Evolutionary conservation across 2,888 invertebrate genomes (phyloP), one percentile per base, ranked within the genome.

Genomic region (Cantharis lateralis): DNA sequence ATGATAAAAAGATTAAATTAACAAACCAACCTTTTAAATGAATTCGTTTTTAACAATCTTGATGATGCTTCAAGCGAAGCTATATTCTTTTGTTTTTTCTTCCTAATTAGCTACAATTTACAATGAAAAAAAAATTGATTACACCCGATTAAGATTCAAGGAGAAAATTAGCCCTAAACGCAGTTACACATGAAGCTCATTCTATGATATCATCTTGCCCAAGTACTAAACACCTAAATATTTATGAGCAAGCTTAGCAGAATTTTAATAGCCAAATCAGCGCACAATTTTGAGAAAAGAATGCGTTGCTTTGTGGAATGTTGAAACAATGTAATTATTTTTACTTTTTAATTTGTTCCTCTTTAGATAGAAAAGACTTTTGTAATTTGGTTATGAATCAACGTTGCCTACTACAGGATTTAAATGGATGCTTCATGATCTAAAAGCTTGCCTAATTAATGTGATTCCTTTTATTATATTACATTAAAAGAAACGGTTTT

Each of bases 361-460:
- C n/a, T 24, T 66, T 24, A n/a, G n/a, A 13, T 20, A 66, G 18
- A 77, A 77, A 68, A 64, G 71, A 70, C 68, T 62, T 72, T 75
- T 69, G 20, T 74, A 77, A 77, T 66, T 68, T 71, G 66, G 73
- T 77, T 77, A 77, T 75, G 62, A 71, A 71, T 74, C 64, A 77
- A 75, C 75, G 75, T 78, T 75, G 73, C 72, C 70, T 70, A 75
- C 72, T 77, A 63, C 63, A 71, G 68, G 73, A 70, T 78, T 78
- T 72, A 72, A 75, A 75, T 75, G 75, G 72, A 71, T 70, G 73
- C 71, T 75, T 75, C 75, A 63, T 78, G 32, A 75, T 73, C 75
- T 78, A 73, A 78, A 78, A 78, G 78, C 75, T 78, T 68, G 78
- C 75, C 63, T 75, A 78, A 78, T 78, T 78, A 78, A 75, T 75